Base-by-base conservation (phyloP, 2,797 vertebrate species). In the Dryobates pubescens region DNA sequence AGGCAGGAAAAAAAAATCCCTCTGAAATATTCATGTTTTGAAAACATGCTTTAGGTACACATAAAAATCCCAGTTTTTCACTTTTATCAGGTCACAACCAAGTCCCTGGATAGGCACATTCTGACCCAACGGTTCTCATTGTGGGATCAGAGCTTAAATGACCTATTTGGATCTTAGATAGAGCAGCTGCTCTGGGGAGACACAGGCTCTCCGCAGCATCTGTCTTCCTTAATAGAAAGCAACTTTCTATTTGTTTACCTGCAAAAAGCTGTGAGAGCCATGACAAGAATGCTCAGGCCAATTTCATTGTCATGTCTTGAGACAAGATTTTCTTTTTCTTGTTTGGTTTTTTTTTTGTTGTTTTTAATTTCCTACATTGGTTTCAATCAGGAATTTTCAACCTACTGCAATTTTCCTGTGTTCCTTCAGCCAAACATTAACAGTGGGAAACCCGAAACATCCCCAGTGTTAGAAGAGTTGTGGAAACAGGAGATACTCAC, bases 211-310 rank as follows among this genome's bases (percentile, higher is more conserved):
- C 94, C 51, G 71, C 78, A 95, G 92, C 93, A 94, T 96, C 87
- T 92, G 84, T 95, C 90, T 94, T 94, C 79, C 74, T 94, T 96
- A 93, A 95, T 93, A 64, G 82, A 93, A 95, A 92, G 71, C 36
- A 87, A 84, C 49, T 94, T 93, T 34, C 24, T 96, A 90, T 79
- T 92, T 94, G 38, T 90, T 96, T 91, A 89, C 86, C 84, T 88
- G 59, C 71, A 69, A 88, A 92, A 72, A 63, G 65, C 79, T 69
- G 83, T 49, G 89, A 94, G 69, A 87, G 41, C 58, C 53, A 68
- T 51, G 69, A 19, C 16, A 81, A 57, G 49, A 76, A 49, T 34
- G n/a, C 63, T 56, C 67, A 23, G 26, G 67, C 78, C 67, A 81
- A 81, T 67, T 80, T 70, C 76, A 54, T 13, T 45, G 41, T 51